Percentiles rank a stretch among this genome's conserved stretches.
Evolutionary conservation across 2,113 vertebrate genomes (phyloP).

Genomic region (Dinomys branickii): DNA sequence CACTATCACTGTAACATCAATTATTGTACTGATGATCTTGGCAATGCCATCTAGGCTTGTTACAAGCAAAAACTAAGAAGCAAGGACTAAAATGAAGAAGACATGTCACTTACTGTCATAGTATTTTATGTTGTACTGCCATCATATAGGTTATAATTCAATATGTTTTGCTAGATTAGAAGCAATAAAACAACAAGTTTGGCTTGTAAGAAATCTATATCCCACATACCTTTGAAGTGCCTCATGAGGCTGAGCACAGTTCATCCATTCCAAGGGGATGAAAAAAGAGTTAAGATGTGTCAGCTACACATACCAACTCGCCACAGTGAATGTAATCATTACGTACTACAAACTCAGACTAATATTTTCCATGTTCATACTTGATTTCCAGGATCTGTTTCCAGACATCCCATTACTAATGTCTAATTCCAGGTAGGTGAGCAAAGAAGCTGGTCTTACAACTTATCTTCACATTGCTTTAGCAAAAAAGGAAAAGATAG

Average conservation of each 20-base stretch:
- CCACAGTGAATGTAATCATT: background rate
- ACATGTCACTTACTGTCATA: background rate
- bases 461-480: background rate
- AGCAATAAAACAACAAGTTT: background rate
- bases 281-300: background rate
- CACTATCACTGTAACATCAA: background rate
- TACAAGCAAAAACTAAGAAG: slow-evolving; percentile 5
- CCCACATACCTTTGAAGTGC: background rate
- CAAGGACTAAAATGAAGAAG: background rate
- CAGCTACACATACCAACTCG: background rate
- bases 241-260: background rate
- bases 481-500: background rate
- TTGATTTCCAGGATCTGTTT: background rate
- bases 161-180: slow-evolving; percentile 12
- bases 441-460: background rate
- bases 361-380: background rate
- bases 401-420: background rate
- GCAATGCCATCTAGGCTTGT: background rate
- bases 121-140: background rate
- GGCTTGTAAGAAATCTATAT: background rate
- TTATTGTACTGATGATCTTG: background rate
- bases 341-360: background rate
- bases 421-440: background rate
- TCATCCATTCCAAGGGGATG: background rate
- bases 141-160: background rate